Conservation (phyloP, 2,113 vertebrate species). For the Azemiops feae region DNA sequence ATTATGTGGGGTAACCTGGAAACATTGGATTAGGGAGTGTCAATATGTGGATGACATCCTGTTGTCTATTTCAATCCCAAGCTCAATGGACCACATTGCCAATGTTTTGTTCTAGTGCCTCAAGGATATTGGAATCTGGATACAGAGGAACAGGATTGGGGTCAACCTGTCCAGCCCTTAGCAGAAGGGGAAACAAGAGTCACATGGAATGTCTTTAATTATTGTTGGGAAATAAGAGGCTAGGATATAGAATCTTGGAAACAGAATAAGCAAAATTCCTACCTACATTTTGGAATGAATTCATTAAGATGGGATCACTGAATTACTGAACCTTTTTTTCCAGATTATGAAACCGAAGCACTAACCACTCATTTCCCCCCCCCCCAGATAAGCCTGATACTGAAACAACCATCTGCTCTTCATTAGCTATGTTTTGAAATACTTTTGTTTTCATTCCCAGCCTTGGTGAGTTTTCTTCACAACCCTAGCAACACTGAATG, state of each 20-base stretch:
- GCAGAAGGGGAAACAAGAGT: neutral
- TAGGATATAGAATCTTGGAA: neutral
- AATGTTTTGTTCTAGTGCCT: neutral
- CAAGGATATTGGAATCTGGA: neutral
- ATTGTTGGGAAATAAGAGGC: neutral
- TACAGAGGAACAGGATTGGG: neutral
- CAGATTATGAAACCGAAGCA: neutral
- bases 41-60: neutral
- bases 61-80: neutral
- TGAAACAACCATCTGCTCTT: neutral
- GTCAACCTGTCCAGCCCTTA: neutral
- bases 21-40: neutral
- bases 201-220: neutral
- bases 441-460: neutral
- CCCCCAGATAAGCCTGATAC: neutral
- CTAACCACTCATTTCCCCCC: neutral
- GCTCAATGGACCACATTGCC: neutral
- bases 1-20: neutral
- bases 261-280: neutral
- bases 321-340: neutral
- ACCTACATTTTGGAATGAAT: neutral
- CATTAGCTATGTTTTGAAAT: neutral
- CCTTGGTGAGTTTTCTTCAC: neutral
- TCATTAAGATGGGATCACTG: neutral
- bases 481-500: neutral